Evolutionary conservation across 1,140 invertebrate genomes (phyloP).

Genomic region (Hyles euphorbiae): DNA sequence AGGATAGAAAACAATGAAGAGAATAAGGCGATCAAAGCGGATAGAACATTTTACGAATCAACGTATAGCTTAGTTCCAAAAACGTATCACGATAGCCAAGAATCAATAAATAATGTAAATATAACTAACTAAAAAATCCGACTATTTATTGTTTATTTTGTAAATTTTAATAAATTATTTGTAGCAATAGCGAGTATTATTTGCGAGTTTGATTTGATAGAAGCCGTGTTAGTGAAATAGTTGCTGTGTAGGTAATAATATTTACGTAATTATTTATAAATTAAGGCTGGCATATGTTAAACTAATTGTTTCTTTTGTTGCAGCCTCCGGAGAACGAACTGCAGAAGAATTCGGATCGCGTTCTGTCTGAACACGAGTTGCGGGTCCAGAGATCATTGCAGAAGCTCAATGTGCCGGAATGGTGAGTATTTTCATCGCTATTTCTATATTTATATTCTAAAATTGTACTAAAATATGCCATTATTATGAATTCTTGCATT

Average conservation of each 20-base stretch:
- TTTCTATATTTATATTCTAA: not conserved
- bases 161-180: no score
- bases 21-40: constrained; percentile 20
- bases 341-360: constrained; percentile 86
- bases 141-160: not conserved
- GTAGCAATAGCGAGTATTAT: no score
- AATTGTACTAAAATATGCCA: no score
- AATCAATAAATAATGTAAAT: constrained; percentile 40
- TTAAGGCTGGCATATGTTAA: constrained; percentile 1
- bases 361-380: constrained; percentile 93
- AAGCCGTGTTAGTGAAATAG: no score
- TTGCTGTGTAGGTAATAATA: no score
- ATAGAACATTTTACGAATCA: constrained; percentile 32
- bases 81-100: constrained; percentile 27
- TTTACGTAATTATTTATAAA: constrained; percentile 1
- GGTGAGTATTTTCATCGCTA: constrained; percentile 73
- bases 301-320: constrained; percentile 44
- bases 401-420: constrained; percentile 95
- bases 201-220: no score
- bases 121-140: constrained; percentile 1
- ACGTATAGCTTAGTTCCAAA: constrained; percentile 51
- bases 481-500: no score
- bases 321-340: constrained; percentile 95
- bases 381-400: constrained; percentile 93
- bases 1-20: constrained; percentile 22